Evolutionary conservation across 1,140 invertebrate genomes (phyloP).

Genomic region (Tachypleus tridentatus): DNA sequence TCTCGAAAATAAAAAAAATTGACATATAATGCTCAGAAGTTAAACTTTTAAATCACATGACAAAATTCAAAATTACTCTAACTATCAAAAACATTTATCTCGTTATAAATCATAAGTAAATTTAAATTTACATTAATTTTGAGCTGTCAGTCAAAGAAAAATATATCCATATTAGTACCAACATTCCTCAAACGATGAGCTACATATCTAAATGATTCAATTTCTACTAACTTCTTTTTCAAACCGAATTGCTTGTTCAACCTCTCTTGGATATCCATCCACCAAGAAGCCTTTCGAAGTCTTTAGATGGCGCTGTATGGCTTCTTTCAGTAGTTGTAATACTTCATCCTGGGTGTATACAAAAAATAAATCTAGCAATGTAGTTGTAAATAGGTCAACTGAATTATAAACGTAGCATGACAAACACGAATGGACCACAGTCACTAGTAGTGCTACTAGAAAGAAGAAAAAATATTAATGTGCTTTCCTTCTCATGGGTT

Average conservation of each 20-base stretch:
- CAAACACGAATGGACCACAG: no score
- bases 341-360: slow-evolving; percentile 56
- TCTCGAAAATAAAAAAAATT: no score
- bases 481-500: no score
- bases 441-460: no score
- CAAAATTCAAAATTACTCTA: no score
- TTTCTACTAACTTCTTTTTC: slow-evolving; percentile 49
- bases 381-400: no score
- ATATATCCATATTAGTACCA: not conserved
- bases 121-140: not conserved
- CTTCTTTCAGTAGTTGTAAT: slow-evolving; percentile 69
- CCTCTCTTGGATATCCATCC: slow-evolving; percentile 89
- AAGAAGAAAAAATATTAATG: no score
- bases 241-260: slow-evolving; percentile 76
- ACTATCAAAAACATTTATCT: no score
- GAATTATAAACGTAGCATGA: no score
- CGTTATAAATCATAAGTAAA: not conserved
- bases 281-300: slow-evolving; percentile 82
- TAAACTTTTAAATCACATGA: no score
- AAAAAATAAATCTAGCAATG: no score
- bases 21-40: no score
- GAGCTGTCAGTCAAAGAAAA: not conserved
- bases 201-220: not conserved
- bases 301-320: slow-evolving; percentile 54
- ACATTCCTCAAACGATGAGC: not conserved